Evolutionary conservation across 2,888 invertebrate species (phyloP), one percentile per base, ranked within the genome.

Genomic region (Callinectes sapidus): DNA sequence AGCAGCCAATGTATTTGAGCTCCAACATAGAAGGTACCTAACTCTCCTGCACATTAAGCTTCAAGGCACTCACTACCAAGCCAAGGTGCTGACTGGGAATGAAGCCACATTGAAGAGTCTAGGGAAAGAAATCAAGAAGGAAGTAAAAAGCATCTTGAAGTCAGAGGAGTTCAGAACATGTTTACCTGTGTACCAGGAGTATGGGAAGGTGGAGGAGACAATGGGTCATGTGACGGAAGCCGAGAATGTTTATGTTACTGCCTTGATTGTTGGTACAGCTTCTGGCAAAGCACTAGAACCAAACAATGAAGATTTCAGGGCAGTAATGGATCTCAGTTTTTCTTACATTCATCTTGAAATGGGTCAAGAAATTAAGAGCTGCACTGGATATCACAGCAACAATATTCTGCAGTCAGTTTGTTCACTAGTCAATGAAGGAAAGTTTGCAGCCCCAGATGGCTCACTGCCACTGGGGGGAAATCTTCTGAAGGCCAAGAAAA

Each of bases 181-280:
- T 85, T 39, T 93, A 2, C 87, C 89, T 18, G 86, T 94, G 32
- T 94, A 94, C 32, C 90, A 55, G 39, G 93, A 94, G 66, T 94
- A 94, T 93, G 94, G 90, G 18, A 92, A 86, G 66, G 77, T 94
- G 81, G 94, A 94, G 42, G 94, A 92, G 85, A n/a, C n/a, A 23
- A 88, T 94, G 87, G 92, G 90, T 13, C 87, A 92, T 61, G 32
- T 90, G 66, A 87, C 87, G 35, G 94, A 94, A 28, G 93, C 94
- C 23, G 86, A 88, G 85, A 94, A 92, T 90, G 91, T 94, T 28
- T 92, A 92, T 66, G 39, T 87, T 13, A 92, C 90, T 28, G 92
- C 92, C 14, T 77, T 94, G 87, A 66, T 90, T 8, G 13, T 91
- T 71, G 90, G 89, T 18, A 93, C 93, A n/a, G 23, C n/a, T 0